Conservation (phyloP, 2,113 vertebrate genomes). For the Rana temporaria region DNA sequence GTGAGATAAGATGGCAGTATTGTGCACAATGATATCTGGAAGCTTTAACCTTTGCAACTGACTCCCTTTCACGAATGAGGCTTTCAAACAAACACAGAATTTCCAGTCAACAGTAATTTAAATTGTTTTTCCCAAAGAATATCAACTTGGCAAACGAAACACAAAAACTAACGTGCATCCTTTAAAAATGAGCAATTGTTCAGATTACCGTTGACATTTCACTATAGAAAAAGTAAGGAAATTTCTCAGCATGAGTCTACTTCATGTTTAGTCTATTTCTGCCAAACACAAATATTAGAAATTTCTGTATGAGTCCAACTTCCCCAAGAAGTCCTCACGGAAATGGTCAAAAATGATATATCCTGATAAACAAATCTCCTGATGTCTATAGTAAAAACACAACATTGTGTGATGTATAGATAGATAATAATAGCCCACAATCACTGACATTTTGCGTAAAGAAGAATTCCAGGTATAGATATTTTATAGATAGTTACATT, state of each 20-base stretch:
- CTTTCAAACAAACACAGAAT: conserved; percentile 22
- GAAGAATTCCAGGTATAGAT: too few species aligned
- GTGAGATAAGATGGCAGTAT: neutral
- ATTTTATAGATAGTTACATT: too few species aligned
- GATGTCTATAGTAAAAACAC: neutral
- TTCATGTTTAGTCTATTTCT: conserved; percentile 39
- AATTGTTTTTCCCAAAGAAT: conserved; percentile 6
- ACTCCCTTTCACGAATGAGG: neutral
- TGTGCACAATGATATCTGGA: conserved; percentile 27
- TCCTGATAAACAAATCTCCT: conserved; percentile 16
- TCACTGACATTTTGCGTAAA: too few species aligned
- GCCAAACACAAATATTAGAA: conserved; percentile 38
- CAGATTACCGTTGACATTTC: conserved; percentile 38
- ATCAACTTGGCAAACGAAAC: conserved; percentile 14
- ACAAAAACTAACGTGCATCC: neutral
- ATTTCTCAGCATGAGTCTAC: conserved; percentile 23
- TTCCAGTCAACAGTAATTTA: conserved; percentile 6
- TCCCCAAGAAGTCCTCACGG: conserved; percentile 16
- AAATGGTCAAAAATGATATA: conserved; percentile 21
- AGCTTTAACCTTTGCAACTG: conserved; percentile 9
- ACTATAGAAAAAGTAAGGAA: conserved; percentile 30
- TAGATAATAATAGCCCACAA: too few species aligned
- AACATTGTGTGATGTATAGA: neutral
- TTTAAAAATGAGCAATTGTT: conserved; percentile 34
- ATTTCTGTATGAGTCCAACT: neutral